Evolutionary conservation across 2,797 vertebrate genomes (phyloP).

Genomic region (Macropus fuliginosus): DNA sequence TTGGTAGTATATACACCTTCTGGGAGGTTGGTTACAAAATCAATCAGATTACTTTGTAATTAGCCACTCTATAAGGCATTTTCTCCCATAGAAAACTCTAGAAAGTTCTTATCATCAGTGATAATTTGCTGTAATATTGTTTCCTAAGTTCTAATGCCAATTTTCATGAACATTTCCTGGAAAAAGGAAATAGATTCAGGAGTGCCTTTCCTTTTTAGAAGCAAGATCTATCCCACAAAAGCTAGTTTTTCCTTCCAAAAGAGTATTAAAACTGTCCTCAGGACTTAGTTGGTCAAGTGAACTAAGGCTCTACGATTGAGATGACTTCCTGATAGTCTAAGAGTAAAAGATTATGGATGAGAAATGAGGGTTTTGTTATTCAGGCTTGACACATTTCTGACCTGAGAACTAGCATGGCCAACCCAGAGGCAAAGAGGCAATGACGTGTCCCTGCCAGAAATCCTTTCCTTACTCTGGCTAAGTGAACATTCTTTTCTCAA

Average conservation of each 20-base stretch:
- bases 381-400: neutral
- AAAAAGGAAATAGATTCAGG: neutral
- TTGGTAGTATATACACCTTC: neutral
- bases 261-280: neutral
- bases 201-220: neutral
- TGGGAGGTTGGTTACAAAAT: neutral
- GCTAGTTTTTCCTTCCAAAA: neutral
- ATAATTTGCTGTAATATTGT: neutral
- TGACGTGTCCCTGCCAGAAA: neutral
- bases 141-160: neutral
- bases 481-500: neutral
- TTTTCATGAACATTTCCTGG: neutral
- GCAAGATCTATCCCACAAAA: neutral
- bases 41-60: neutral
- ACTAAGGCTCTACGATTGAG: neutral
- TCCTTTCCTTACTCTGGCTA: neutral
- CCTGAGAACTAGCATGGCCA: neutral
- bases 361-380: neutral
- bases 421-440: neutral
- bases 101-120: neutral
- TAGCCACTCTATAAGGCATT: neutral
- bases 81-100: neutral
- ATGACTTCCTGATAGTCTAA: neutral
- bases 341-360: neutral
- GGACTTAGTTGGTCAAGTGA: neutral